Evolutionary conservation across 1,140 invertebrate species (phyloP).

Genomic region (Lordiphosa collinella): DNA sequence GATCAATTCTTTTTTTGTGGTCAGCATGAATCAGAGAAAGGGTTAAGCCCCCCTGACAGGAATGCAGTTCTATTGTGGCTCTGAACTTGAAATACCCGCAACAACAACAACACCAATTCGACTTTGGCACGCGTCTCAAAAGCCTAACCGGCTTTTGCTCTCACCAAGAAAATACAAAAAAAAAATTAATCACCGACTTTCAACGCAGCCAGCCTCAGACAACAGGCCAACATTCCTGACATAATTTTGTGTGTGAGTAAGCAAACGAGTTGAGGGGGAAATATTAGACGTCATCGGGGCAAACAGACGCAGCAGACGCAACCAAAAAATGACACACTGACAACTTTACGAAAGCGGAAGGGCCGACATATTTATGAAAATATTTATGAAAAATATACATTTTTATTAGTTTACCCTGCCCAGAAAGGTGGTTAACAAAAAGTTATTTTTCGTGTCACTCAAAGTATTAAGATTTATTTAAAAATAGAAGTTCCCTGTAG

Average conservation of each 20-base stretch:
- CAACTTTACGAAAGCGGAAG: background rate
- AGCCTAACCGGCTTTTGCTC: slow-evolving; percentile 59
- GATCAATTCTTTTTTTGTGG: slow-evolving; percentile 27
- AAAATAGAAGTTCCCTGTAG: too few species aligned
- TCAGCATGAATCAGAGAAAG: slow-evolving; percentile 37
- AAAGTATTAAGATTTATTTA: too few species aligned
- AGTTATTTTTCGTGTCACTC: too few species aligned
- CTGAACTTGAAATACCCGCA: slow-evolving; percentile 8
- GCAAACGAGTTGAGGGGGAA: slow-evolving; percentile 67
- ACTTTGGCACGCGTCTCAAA: slow-evolving; percentile 56
- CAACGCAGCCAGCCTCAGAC: slow-evolving; percentile 22
- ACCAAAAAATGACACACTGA: slow-evolving; percentile 32
- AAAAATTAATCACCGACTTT: slow-evolving; percentile 59
- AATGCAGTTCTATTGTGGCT: slow-evolving; percentile 31
- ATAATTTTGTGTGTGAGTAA: slow-evolving; percentile 74
- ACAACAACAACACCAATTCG: slow-evolving; percentile 9
- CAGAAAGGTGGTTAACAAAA: too few species aligned
- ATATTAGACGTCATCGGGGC: slow-evolving; percentile 69
- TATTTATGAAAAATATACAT: too few species aligned
- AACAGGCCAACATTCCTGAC: slow-evolving; percentile 69
- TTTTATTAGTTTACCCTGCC: too few species aligned
- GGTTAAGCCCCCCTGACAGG: slow-evolving; percentile 25
- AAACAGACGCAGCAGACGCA: slow-evolving; percentile 28
- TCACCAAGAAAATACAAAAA: slow-evolving; percentile 6
- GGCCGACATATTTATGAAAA: too few species aligned